phyloP scores from a whole-genome alignment of 2,888 invertebrate genomes.

The Cecidostiba fungosa region DNA sequence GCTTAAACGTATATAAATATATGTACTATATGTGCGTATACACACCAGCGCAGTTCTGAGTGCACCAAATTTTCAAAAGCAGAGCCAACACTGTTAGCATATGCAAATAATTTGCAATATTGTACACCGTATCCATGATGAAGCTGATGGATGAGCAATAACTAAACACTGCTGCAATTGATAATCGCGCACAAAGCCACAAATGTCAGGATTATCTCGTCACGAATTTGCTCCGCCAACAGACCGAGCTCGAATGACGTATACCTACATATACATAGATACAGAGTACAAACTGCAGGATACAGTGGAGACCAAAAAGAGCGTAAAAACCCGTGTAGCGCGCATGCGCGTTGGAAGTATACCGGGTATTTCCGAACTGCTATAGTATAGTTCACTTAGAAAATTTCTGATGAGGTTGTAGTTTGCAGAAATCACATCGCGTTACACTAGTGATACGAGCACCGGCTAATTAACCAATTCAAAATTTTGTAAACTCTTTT shows the following conservation, averaged over 20 bases:
- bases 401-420: background rate
- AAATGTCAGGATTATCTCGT: background rate
- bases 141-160: background rate
- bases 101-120: slow-evolving; percentile 38
- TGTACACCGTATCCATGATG: slow-evolving; percentile 26
- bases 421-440: too few relatives aligned
- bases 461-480: too few relatives aligned
- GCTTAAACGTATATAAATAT: background rate
- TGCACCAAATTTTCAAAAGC: slow-evolving; percentile 40
- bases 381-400: background rate
- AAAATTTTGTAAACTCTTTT: too few relatives aligned
- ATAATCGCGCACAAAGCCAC: background rate
- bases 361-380: background rate
- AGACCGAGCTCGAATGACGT: background rate
- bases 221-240: background rate
- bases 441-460: too few relatives aligned
- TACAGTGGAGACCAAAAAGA: background rate
- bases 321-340: background rate
- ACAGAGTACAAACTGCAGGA: too few relatives aligned
- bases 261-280: too few relatives aligned
- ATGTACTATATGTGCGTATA: background rate
- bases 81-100: background rate
- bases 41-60: slow-evolving; percentile 38
- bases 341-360: background rate
- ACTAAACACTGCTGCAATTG: background rate